Percentiles rank a stretch among this genome's conserved stretches.
phyloP scores from a whole-genome alignment of 1,140 invertebrate genomes.

The Bactericera cockerelli region DNA sequence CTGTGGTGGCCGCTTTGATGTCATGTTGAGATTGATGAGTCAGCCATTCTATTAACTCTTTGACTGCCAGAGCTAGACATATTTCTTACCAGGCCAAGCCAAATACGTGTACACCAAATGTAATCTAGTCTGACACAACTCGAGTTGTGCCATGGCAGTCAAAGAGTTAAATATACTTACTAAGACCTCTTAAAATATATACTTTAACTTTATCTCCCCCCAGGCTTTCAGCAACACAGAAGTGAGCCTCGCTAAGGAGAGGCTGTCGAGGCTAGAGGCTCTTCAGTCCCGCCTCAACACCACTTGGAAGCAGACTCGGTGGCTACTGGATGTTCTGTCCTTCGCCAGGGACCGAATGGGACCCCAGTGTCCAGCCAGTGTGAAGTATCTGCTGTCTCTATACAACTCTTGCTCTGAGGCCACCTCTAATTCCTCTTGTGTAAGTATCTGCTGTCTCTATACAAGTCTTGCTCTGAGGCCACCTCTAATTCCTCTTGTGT shows the following conservation, averaged over 20 bases:
- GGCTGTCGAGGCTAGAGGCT: slow-evolving; percentile 61
- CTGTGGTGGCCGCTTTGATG: too few relatives aligned
- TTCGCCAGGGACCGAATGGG: slow-evolving; percentile 67
- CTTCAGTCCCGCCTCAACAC: slow-evolving; percentile 63
- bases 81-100: too few relatives aligned
- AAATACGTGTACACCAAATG: too few relatives aligned
- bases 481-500: not conserved
- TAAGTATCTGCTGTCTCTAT: not conserved
- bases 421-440: not conserved
- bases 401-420: not conserved
- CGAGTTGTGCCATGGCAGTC: too few relatives aligned
- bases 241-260: slow-evolving; percentile 65
- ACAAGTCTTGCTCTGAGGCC: not conserved
- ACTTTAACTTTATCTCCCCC: too few relatives aligned
- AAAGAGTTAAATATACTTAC: too few relatives aligned
- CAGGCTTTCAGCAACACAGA: slow-evolving; percentile 80
- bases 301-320: slow-evolving; percentile 82
- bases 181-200: too few relatives aligned
- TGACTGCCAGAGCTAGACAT: too few relatives aligned
- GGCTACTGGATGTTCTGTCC: slow-evolving; percentile 87
- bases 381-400: slow-evolving; percentile 28
- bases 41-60: too few relatives aligned
- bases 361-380: slow-evolving; percentile 28
- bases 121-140: too few relatives aligned
- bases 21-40: too few relatives aligned